phyloP scores from a whole-genome alignment of 1,140 invertebrate genomes.

The Babylonia areolata region DNA sequence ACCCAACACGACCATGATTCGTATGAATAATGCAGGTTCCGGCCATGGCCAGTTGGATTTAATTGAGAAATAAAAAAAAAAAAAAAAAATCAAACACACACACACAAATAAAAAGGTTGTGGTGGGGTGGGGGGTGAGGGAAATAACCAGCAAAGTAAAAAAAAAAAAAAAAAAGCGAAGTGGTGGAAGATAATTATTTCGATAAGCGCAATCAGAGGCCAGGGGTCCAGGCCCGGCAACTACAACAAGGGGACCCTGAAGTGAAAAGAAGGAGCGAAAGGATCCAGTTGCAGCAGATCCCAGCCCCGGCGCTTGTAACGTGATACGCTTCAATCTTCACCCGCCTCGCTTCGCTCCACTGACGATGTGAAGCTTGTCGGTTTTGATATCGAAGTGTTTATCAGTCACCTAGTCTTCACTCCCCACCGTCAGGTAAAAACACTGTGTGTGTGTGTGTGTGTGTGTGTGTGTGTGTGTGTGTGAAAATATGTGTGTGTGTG shows the following conservation, averaged over 20 bases:
- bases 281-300: neutral
- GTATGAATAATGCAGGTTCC: slow-evolving; percentile 28
- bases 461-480: too few species aligned
- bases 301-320: neutral
- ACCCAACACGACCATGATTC: neutral
- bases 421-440: too few species aligned
- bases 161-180: too few species aligned
- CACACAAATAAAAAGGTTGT: too few species aligned
- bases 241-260: neutral
- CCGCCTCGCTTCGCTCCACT: neutral
- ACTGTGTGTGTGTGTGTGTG: too few species aligned
- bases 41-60: neutral
- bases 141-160: too few species aligned
- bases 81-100: too few species aligned
- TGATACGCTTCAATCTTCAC: slow-evolving; percentile 8
- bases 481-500: too few species aligned
- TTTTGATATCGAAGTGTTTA: too few species aligned
- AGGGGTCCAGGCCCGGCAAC: neutral
- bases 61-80: neutral
- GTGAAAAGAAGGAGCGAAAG: neutral
- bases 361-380: neutral
- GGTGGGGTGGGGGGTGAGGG: too few species aligned
- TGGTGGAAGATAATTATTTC: slow-evolving; percentile 13
- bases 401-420: neutral
- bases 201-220: slow-evolving; percentile 24